Base-by-base conservation (phyloP, 2,888 invertebrate genomes). In the Plusia festucae region DNA sequence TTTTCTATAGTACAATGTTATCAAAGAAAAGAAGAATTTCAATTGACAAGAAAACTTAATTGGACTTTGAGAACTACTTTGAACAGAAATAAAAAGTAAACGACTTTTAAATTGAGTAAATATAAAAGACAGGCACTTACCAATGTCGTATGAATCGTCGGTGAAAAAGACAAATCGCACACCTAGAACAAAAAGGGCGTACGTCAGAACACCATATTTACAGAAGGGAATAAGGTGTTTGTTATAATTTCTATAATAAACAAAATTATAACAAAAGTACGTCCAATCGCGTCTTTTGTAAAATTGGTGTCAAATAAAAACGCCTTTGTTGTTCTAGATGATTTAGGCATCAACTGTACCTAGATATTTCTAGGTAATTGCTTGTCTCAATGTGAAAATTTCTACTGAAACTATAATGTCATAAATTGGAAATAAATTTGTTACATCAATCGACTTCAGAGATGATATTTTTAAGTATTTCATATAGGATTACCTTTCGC, bases 311-410 rank as follows among this genome's bases (percentile, higher is more conserved):
- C 59, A 13, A 65, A 53, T 51, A 61, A 8, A 56, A 74, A 73
- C 73, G 73, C 73, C 73, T 65, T 52, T 70, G 65, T 73, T 73
- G 73, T 74, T 73, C 73, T 70, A 73, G 73, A 69, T 63, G 61
- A 46, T 52, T 22, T 53, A 24, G 58, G 44, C 16, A 60, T 59
- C 57, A 13, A 16, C 22, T 64, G 8, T 68, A 24, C 52, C 44
- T 15, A 46, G 46, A 11, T 46, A 9, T 18, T 6, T n/a, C 46
- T 18, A 16, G 46, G 46, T 49, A 40, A n/a, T 15, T 34, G 40
- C 40, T 40, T 40, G 40, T 40, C 40, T 40, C n/a, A 40, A 40
- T 40, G 5, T 40, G n/a, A n/a, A 1, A 40, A 34, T 8, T 18
- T 46, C 20, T 49, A 49, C 46, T 49, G 46, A 49, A 49, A 49